Evolutionary conservation across 1,140 invertebrate species (phyloP), one percentile per base, ranked within the genome.

Genomic region (Schmidtea mediterranea): DNA sequence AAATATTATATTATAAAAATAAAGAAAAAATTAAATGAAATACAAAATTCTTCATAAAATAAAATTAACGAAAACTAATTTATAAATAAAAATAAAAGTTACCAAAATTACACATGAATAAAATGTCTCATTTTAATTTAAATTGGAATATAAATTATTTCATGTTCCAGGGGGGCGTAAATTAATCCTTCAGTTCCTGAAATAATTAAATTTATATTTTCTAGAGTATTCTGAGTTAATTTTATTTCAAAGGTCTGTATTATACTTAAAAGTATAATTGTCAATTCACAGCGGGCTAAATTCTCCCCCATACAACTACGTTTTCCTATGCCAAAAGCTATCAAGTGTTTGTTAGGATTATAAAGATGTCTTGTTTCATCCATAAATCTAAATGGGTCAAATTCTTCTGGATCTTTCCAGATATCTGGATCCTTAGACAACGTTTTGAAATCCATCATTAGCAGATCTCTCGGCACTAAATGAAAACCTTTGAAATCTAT

Each of bases 271-370:
- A 41, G 22, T 6, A 41, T 19, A 3, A 41, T 19, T 19, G 80
- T 82, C 1, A 78, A 57, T 51, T 77, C 76, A 1, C 71, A 71
- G 46, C 69, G 72, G 0, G 79, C 79, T 37, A 82, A 60, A 0
- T 72, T 64, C 60, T 81, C 77, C 1, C 79, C 80, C 0, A 78
- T 71, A 57, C 80, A 82, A 50, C 75, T 71, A 39, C 61, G 45
- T 38, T 55, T 54, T n/a, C 61, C 61, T 0, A 55, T 52, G 1
- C 59, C 56, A 48, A 55, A 62, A 10, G 57, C 55, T 9, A 58
- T 43, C 39, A 62, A 58, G 12, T 43, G 23, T 38, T 49, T 36
- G 12, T 19, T 19, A 3, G 40, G 40, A 6, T 12, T 41, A 23
- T 41, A 41, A n/a, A 51, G 52, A 2, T 32, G 5, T 6, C 21